Percentiles rank a stretch among this genome's conserved stretches.
Evolutionary conservation across 2,888 invertebrate genomes (phyloP).

Genomic region (Entomobrya multifasciata): DNA sequence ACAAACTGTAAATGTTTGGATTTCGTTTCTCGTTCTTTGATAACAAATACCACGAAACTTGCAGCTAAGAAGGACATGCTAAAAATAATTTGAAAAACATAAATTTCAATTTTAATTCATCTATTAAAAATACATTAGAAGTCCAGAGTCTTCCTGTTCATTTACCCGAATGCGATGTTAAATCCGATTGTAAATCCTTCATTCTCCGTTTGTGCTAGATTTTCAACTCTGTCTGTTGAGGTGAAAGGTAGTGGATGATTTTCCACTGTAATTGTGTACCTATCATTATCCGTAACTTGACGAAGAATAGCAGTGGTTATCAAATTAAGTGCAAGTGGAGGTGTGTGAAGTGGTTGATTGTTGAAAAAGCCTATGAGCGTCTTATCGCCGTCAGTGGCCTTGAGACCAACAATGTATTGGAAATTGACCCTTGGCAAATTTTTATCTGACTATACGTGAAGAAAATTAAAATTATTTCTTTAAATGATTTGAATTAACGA

Average conservation of each 20-base stretch:
- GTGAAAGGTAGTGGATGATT: conserved; percentile 88
- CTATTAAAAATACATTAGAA: not conserved
- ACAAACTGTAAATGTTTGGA: conserved; percentile 88
- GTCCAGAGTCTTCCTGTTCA: not conserved
- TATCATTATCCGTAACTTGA: not conserved
- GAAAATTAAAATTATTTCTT: too few relatives aligned
- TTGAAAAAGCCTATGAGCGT: too few relatives aligned
- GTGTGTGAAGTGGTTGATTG: conserved; percentile 89
- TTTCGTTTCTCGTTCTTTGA: conserved; percentile 86
- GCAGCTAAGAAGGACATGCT: conserved; percentile 82
- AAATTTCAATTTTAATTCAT: not conserved
- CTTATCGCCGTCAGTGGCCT: too few relatives aligned
- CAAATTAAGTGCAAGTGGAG: conserved; percentile 86
- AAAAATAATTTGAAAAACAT: not conserved
- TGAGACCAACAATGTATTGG: conserved; percentile 81
- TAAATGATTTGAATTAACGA: too few relatives aligned
- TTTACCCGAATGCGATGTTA: conserved; percentile 87
- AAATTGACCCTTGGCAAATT: conserved; percentile 81
- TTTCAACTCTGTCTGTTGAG: conserved; percentile 82
- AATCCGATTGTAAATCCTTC: conserved; percentile 80
- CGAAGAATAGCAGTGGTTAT: conserved; percentile 84
- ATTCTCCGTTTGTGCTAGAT: conserved; percentile 45
- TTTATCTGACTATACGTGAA: conserved; percentile 79
- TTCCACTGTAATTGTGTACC: conserved; percentile 82
- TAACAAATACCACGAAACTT: conserved; percentile 82